Evolutionary conservation across 2,888 invertebrate species (phyloP).

Genomic region (Clanis bilineata): DNA sequence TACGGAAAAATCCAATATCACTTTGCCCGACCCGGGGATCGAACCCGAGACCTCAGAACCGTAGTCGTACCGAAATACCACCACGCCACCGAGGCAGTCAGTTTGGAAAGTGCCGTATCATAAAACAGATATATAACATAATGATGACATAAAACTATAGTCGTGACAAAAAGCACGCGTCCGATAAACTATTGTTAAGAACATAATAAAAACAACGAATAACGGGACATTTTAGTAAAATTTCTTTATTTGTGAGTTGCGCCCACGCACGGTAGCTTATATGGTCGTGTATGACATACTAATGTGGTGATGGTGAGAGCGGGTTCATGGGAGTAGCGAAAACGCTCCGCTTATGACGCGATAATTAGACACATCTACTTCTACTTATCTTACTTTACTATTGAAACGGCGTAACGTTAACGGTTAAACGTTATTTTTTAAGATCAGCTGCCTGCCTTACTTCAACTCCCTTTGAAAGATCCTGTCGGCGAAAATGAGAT

Average conservation of each 20-base stretch:
- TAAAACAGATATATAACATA: neutral
- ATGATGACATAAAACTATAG: neutral
- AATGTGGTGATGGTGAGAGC: neutral
- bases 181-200: neutral
- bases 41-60: too few relatives aligned
- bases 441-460: too few relatives aligned
- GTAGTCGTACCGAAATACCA: too few relatives aligned
- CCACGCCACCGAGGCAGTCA: too few relatives aligned
- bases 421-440: too few relatives aligned
- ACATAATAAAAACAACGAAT: conserved; percentile 24
- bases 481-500: too few relatives aligned
- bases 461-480: too few relatives aligned
- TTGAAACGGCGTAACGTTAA: too few relatives aligned
- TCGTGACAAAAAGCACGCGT: neutral
- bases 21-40: too few relatives aligned
- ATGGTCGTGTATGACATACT: neutral
- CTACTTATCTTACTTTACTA: too few relatives aligned
- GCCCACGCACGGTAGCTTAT: conserved; percentile 44
- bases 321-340: conserved; percentile 3
- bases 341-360: neutral
- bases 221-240: conserved; percentile 31
- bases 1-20: too few relatives aligned
- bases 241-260: conserved; percentile 53
- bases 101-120: neutral
- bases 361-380: too few relatives aligned